Base-by-base conservation (phyloP, 2,888 invertebrate genomes). In the Tetropium fuscum region DNA sequence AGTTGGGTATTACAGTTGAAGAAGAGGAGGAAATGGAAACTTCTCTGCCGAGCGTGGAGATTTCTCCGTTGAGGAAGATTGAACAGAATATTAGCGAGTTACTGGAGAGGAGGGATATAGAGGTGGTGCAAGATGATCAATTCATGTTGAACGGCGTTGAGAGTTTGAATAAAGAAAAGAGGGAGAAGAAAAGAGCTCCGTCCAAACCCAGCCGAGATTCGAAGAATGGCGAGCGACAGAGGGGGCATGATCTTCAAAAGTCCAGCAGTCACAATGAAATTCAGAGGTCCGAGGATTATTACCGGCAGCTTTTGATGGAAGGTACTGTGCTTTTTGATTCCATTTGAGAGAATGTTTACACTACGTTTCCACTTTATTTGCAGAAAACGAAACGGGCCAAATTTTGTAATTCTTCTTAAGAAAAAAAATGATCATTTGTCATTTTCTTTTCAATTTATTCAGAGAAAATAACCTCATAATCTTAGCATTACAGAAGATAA, bases 41-140 rank as follows among this genome's bases (percentile, higher is more conserved):
- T 62, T 87, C 87, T 60, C 87, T 84, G 49, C 86, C 85, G 47
- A 87, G 87, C 68, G 85, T 85, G 6, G 87, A 87, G 68, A 86
- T 88, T 53, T 90, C 89, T 5, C 90, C 90, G 3, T 82, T 90
- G 49, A 83, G 89, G 59, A 88, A 90, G 82, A 90, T 90, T 60
- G 90, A 89, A 80, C 87, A 88, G 79, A 90, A 89, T 77, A 90
- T 90, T 71, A 90, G 87, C 77, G 90, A 90, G 74, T 84, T 90
- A 77, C 79, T 90, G 74, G 89, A 82, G 66, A 71, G 81, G 55
- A 66, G 80, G 8, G 81, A 81, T 62, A 79, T 81, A 45, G 80
- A 82, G 68, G 72, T 76, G 22, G 69, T 79, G 6, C 74, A 78
- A 53, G 75, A 78, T 45, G 79, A 76, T 36, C 69, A 74, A 36